phyloP scores from a whole-genome alignment of 2,113 vertebrate species.

The Antechinus flavipes region DNA sequence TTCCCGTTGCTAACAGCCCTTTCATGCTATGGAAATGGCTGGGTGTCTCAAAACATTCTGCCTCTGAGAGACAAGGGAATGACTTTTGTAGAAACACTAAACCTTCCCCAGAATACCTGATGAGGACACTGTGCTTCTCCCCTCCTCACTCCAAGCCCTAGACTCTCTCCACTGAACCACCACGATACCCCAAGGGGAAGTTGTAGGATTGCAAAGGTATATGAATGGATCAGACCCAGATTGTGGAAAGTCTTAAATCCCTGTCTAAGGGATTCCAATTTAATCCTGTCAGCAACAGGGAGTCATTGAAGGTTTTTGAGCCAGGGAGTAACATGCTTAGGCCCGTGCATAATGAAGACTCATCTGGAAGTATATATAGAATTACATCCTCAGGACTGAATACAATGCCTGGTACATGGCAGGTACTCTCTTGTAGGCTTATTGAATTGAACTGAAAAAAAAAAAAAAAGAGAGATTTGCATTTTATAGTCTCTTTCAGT shows the following conservation, averaged over 20 bases:
- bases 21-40: not conserved
- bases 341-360: not conserved
- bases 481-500: no score
- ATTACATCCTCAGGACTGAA: no score
- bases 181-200: not conserved
- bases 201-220: not conserved
- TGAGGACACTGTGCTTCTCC: not conserved
- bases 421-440: no score
- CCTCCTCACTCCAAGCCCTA: not conserved
- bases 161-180: not conserved
- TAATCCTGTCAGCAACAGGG: not conserved
- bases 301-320: not conserved
- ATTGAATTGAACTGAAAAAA: no score
- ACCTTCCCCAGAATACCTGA: not conserved
- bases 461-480: no score
- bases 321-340: not conserved
- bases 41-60: not conserved
- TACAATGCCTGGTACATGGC: no score
- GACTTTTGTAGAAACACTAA: not conserved
- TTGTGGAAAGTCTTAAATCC: not conserved
- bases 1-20: not conserved
- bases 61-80: not conserved
- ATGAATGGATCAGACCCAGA: not conserved
- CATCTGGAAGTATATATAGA: not conserved
- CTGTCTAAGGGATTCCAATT: not conserved